These are phyloP conservation scores for Odontothrips loti DNA, from an alignment of 2,888 invertebrate species.

Conservation along the genomic window DNA sequence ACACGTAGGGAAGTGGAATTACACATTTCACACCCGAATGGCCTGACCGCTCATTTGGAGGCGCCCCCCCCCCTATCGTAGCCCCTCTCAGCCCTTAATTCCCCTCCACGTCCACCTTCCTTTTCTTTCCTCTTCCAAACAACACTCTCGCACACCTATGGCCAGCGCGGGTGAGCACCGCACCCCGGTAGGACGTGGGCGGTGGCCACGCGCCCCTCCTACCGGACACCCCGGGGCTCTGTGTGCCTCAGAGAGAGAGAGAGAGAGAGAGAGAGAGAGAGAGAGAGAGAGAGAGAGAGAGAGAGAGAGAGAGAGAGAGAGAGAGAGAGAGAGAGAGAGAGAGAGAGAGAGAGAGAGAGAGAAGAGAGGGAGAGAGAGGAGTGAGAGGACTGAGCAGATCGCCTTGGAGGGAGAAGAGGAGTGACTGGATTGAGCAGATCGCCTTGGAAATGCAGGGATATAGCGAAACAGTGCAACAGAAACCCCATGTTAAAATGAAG, in stretches of 20 bases:
- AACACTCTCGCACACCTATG: neutral
- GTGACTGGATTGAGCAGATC: no score
- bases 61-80: neutral
- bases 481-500: no score
- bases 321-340: no score
- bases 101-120: neutral
- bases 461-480: no score
- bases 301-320: no score
- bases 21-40: constrained; percentile 18
- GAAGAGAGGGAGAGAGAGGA: no score
- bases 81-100: neutral
- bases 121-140: neutral
- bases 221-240: neutral
- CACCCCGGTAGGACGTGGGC: neutral
- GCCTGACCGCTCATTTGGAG: constrained; percentile 24
- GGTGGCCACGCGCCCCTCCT: neutral
- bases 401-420: no score
- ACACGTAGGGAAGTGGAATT: neutral
- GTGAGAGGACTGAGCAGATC: no score
- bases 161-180: neutral
- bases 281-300: no score
- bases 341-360: no score
- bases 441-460: no score
- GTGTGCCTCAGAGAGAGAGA: neutral
- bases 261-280: no score